Evolutionary conservation across 2,888 invertebrate genomes (phyloP).

Genomic region (Spisula solida): DNA sequence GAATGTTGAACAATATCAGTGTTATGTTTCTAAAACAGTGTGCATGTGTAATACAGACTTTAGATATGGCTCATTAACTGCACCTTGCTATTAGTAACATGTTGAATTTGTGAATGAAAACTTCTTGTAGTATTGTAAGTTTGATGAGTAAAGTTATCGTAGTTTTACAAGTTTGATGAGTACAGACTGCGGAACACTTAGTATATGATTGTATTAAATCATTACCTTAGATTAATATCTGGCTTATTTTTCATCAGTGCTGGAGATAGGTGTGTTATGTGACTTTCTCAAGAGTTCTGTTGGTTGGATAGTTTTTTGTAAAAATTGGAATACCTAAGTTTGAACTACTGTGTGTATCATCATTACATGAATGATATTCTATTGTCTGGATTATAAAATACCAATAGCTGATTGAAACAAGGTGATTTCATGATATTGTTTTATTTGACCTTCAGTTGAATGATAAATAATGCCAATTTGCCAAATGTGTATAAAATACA

Average conservation of each 20-base stretch:
- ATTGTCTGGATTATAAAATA: neutral
- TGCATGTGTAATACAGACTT: conserved; percentile 36
- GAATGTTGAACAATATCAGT: conserved; percentile 39
- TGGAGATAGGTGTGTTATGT: neutral
- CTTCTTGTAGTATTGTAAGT: neutral
- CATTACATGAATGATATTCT: neutral
- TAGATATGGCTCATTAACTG: conserved; percentile 3
- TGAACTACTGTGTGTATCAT: neutral
- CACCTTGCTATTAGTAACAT: conserved; percentile 6
- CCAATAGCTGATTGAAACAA: neutral
- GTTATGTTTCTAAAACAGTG: conserved; percentile 34
- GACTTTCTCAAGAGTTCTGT: neutral
- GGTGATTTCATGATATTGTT: neutral
- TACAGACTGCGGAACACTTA: neutral
- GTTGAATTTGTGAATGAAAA: conserved; percentile 2
- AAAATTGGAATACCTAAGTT: neutral
- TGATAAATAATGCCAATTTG: neutral
- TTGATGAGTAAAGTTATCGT: neutral
- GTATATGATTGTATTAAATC: neutral
- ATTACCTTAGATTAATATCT: too few species aligned
- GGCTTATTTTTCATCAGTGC: neutral
- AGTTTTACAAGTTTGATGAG: neutral
- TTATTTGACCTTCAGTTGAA: neutral
- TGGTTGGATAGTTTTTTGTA: neutral
- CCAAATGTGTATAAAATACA: too few species aligned